phyloP scores from a whole-genome alignment of 2,888 invertebrate species.

The Onchidella celtica region DNA sequence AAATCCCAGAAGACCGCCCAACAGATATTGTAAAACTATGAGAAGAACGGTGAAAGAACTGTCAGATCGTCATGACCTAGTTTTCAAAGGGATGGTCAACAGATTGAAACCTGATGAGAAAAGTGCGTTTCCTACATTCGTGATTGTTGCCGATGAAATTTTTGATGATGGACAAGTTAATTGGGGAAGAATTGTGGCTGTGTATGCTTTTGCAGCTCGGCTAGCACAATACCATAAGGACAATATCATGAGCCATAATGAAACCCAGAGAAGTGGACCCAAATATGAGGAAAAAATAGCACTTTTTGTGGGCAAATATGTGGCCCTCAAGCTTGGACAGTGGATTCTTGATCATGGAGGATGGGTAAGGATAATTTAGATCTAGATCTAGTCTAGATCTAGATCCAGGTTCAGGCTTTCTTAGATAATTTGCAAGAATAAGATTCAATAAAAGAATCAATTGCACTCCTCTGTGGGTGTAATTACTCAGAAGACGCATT shows the following conservation, averaged over 20 bases:
- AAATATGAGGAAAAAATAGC: conserved; percentile 65
- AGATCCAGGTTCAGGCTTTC: too few species aligned
- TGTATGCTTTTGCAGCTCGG: conserved; percentile 76
- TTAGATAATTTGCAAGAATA: too few species aligned
- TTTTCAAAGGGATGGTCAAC: conserved; percentile 75
- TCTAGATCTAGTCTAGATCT: too few species aligned
- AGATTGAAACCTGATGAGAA: conserved; percentile 69
- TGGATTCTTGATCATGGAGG: conserved; percentile 78
- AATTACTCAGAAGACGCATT: too few species aligned
- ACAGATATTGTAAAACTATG: conserved; percentile 76
- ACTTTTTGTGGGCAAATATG: conserved; percentile 76
- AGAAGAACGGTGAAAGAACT: conserved; percentile 75
- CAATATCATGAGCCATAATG: not conserved
- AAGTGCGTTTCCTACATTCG: conserved; percentile 72
- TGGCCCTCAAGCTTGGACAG: conserved; percentile 71
- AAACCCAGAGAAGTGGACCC: not conserved
- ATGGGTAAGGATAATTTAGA: conserved; percentile 71
- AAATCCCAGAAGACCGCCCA: conserved; percentile 64
- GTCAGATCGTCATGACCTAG: conserved; percentile 73
- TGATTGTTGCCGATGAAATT: conserved; percentile 76
- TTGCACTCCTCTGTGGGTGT: too few species aligned
- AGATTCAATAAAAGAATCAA: too few species aligned
- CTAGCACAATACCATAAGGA: conserved; percentile 65
- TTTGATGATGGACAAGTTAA: conserved; percentile 77
- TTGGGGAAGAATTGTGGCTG: conserved; percentile 78